A percentile compares a stretch with the other conserved stretches of the same genome.
These are phyloP conservation scores for Acleris sparsana DNA, from an alignment of 2,888 invertebrate species.

Conservation along the genomic window DNA sequence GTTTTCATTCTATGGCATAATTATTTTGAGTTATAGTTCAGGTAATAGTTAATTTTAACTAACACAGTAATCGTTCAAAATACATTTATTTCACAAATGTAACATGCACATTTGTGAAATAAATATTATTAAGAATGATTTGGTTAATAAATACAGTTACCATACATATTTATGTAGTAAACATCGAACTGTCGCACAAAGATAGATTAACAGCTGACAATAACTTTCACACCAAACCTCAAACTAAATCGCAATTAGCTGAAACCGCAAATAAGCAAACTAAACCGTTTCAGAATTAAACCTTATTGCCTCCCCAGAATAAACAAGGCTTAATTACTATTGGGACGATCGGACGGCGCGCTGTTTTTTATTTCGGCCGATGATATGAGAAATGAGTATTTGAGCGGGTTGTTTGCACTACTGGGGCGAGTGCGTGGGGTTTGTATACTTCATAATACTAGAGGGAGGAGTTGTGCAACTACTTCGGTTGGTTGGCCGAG, in stretches of 20 bases:
- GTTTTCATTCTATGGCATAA: too few species aligned
- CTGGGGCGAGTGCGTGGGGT: constrained; percentile 4
- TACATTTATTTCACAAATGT: too few species aligned
- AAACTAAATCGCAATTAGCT: constrained; percentile 30
- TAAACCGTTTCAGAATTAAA: constrained; percentile 25
- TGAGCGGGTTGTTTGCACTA: constrained; percentile 26
- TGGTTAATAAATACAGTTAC: too few species aligned
- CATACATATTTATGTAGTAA: too few species aligned
- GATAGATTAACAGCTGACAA: constrained; percentile 11
- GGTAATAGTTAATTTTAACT: too few species aligned
- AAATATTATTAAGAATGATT: too few species aligned
- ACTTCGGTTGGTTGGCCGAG: too few species aligned
- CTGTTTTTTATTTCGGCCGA: constrained; percentile 34
- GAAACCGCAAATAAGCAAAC: constrained; percentile 30
- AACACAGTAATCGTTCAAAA: too few species aligned
- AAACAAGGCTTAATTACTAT: constrained; percentile 50
- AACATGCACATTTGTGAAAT: too few species aligned
- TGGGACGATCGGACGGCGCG: constrained; percentile 39
- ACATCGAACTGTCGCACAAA: background rate
- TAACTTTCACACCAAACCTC: constrained; percentile 5
- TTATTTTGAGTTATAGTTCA: too few species aligned
- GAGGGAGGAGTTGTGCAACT: constrained; percentile 1
- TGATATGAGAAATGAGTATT: constrained; percentile 37
- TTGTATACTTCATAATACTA: background rate
- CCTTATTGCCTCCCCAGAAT: constrained; percentile 37